A percentile compares a stretch with the other conserved stretches of the same genome.
These are phyloP conservation scores for Clarias platycephalus DNA, from an alignment of 2,797 vertebrate genomes.

Conservation along the genomic window DNA sequence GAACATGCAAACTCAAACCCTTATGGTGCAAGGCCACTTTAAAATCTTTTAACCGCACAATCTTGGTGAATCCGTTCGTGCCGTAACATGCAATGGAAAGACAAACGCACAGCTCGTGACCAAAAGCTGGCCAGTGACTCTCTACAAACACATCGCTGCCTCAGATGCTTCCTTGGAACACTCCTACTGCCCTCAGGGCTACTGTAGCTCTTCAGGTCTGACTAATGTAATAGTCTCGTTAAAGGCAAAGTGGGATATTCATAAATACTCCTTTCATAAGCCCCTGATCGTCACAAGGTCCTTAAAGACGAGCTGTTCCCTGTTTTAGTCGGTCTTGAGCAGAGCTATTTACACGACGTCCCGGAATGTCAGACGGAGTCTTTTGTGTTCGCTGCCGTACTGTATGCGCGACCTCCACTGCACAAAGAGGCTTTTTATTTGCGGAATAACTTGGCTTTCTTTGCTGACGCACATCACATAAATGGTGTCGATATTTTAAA, in stretches of 20 bases:
- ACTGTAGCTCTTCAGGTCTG: neutral
- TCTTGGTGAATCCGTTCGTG: too few relatives aligned
- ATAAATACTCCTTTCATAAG: neutral
- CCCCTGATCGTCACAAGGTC: neutral
- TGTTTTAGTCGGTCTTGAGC: neutral
- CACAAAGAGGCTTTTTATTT: neutral
- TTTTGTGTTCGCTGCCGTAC: neutral
- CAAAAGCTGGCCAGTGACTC: neutral
- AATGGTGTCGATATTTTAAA: neutral
- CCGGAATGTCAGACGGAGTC: neutral
- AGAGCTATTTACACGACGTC: neutral
- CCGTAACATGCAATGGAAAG: neutral
- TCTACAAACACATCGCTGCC: neutral
- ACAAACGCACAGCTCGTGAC: too few relatives aligned
- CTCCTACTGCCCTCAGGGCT: neutral
- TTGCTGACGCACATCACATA: neutral
- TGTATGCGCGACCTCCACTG: conserved; percentile 2
- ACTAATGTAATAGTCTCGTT: neutral
- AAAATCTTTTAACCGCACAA: too few relatives aligned
- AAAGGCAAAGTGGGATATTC: neutral
- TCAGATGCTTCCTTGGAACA: neutral
- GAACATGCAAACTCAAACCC: too few relatives aligned
- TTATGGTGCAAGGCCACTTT: too few relatives aligned
- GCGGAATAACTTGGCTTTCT: neutral
- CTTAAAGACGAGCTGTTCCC: neutral